phyloP scores from a whole-genome alignment of 1,140 invertebrate genomes.

The Macrobrachium rosenbergii region DNA sequence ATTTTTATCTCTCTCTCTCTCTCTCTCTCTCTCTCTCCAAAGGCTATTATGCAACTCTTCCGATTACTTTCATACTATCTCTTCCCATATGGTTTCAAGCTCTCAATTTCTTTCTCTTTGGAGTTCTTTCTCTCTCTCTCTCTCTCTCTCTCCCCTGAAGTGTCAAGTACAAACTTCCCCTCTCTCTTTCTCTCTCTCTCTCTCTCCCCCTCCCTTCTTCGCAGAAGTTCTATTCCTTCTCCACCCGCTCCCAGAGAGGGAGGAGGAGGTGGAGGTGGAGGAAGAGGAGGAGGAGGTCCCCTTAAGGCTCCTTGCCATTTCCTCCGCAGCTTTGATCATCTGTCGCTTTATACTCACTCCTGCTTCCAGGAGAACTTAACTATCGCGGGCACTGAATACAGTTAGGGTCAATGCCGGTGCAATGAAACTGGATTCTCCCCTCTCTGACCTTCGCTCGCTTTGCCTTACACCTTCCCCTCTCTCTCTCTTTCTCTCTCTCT shows the following conservation, averaged over 20 bases:
- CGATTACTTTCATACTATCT: background rate
- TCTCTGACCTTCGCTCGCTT: background rate
- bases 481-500: background rate
- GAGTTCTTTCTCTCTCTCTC: background rate
- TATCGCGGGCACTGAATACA: too few relatives aligned
- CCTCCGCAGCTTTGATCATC: too few relatives aligned
- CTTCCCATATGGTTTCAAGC: background rate
- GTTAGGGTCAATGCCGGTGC: too few relatives aligned
- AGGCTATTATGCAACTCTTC: background rate
- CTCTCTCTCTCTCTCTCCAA: background rate
- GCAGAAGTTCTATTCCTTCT: background rate
- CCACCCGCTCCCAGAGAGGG: background rate
- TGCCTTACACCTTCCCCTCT: slow-evolving; percentile 2
- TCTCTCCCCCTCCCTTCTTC: slow-evolving; percentile 12
- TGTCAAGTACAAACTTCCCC: background rate
- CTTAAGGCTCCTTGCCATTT: too few relatives aligned
- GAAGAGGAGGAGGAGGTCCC: too few relatives aligned
- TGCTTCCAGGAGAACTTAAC: too few relatives aligned
- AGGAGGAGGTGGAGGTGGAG: too few relatives aligned
- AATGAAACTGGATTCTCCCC: too few relatives aligned
- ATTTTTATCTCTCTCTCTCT: background rate
- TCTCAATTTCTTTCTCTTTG: background rate
- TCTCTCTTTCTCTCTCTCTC: background rate
- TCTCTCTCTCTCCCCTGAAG: background rate
- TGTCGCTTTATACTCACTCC: too few relatives aligned